Evolutionary conservation across 2,797 vertebrate species (phyloP).

Genomic region (Microtus californicus): DNA sequence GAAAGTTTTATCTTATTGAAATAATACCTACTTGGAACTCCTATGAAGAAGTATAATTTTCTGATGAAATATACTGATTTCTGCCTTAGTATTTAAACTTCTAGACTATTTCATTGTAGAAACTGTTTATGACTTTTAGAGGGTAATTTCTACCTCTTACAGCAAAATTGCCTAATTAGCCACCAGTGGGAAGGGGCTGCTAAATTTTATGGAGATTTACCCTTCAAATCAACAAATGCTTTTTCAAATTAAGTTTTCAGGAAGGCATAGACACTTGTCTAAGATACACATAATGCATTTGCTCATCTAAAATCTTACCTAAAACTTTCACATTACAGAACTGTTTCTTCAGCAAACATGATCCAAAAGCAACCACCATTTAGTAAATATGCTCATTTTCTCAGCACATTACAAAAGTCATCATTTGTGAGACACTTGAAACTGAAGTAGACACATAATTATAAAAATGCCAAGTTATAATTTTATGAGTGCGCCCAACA

Average conservation of each 20-base stretch:
- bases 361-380: neutral
- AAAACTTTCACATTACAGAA: neutral
- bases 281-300: neutral
- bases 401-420: neutral
- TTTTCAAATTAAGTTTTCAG: constrained; percentile 14
- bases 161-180: neutral
- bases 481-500: neutral
- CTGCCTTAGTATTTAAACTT: constrained; percentile 11
- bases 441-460: neutral
- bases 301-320: neutral
- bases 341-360: neutral
- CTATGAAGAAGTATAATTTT: neutral
- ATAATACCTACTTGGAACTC: neutral
- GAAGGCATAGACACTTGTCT: neutral
- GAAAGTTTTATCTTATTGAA: constrained; percentile 17
- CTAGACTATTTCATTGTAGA: neutral
- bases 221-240: neutral
- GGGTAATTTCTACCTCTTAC: neutral
- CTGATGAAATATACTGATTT: neutral
- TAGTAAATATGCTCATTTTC: neutral
- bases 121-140: constrained; percentile 1
- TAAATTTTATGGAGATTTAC: neutral
- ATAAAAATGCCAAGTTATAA: constrained; percentile 15
- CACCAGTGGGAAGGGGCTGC: neutral
- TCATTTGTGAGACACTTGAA: neutral